A percentile compares a stretch with the other conserved stretches of the same genome.
Evolutionary conservation across 2,113 vertebrate genomes (phyloP).

Genomic region (Colossoma macropomum): DNA sequence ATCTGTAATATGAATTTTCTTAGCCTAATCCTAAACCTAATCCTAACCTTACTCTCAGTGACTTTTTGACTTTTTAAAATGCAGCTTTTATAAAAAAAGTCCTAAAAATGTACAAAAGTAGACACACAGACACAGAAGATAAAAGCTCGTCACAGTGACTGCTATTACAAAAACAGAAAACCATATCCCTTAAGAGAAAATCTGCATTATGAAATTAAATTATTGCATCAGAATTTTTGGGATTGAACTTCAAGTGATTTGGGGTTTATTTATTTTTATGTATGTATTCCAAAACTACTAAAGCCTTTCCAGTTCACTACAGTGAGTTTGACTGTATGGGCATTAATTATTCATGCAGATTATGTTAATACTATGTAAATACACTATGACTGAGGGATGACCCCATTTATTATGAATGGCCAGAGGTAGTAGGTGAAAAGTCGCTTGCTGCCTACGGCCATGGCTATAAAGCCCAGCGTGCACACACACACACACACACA

Average conservation of each 20-base stretch:
- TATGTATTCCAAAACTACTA: neutral
- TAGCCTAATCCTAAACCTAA: no score
- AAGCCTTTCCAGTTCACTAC: neutral
- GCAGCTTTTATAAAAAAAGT: no score
- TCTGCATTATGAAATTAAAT: no score
- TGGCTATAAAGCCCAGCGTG: neutral
- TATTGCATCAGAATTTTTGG: no score
- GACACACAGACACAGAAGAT: no score
- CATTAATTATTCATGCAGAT: neutral
- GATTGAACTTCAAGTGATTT: neutral
- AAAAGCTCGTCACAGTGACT: no score
- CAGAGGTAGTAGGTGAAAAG: neutral
- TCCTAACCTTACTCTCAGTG: no score
- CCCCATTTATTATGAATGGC: neutral
- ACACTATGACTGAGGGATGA: neutral
- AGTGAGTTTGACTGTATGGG: neutral
- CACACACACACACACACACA: neutral
- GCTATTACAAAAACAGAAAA: no score
- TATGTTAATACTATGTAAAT: constrained; percentile 10
- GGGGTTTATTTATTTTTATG: neutral
- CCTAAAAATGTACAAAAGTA: no score
- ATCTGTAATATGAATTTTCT: no score
- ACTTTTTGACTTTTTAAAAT: no score
- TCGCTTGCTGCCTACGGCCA: neutral
- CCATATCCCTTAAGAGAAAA: no score